A percentile compares a stretch with the other conserved stretches of the same genome.
Conservation (phyloP, 2,888 invertebrate species). For the Helicoverpa assulta region DNA sequence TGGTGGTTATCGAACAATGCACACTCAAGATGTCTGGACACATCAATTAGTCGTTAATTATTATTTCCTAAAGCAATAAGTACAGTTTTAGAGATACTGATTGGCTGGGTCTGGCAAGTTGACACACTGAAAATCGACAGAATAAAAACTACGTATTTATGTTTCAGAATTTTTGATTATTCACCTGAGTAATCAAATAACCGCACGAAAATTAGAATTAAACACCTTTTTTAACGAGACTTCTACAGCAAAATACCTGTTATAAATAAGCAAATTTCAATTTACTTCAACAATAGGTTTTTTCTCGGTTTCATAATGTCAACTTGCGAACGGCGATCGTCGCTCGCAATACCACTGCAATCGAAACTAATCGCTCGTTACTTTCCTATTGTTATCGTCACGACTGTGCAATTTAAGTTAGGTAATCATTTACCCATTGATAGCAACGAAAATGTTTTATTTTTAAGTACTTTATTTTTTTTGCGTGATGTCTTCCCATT, state of each 20-base stretch:
- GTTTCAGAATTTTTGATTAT: constrained; percentile 3
- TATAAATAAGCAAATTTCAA: constrained; percentile 16
- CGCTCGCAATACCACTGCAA: constrained; percentile 41
- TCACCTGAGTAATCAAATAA: constrained; percentile 47
- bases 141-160: neutral
- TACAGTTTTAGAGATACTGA: constrained; percentile 33
- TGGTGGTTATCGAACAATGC: constrained; percentile 50
- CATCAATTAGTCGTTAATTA: constrained; percentile 36
- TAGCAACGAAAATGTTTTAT: constrained; percentile 12
- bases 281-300: constrained; percentile 24
- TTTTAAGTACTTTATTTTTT: constrained; percentile 18
- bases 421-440: constrained; percentile 21
- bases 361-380: constrained; percentile 38
- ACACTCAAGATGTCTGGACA: constrained; percentile 44
- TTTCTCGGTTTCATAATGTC: constrained; percentile 36
- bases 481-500: constrained; percentile 30
- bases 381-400: constrained; percentile 55
- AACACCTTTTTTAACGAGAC: constrained; percentile 5
- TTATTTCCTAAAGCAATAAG: constrained; percentile 48
- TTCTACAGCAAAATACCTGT: constrained; percentile 7
- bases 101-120: constrained; percentile 32
- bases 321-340: constrained; percentile 46
- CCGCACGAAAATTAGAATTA: neutral
- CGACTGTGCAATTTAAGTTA: constrained; percentile 51
- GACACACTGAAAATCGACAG: constrained; percentile 7